Percentiles rank a stretch among this genome's conserved stretches.
These are phyloP conservation scores for Enteromius radiatus DNA, from an alignment of 2,797 vertebrate genomes.

Conservation along the genomic window DNA sequence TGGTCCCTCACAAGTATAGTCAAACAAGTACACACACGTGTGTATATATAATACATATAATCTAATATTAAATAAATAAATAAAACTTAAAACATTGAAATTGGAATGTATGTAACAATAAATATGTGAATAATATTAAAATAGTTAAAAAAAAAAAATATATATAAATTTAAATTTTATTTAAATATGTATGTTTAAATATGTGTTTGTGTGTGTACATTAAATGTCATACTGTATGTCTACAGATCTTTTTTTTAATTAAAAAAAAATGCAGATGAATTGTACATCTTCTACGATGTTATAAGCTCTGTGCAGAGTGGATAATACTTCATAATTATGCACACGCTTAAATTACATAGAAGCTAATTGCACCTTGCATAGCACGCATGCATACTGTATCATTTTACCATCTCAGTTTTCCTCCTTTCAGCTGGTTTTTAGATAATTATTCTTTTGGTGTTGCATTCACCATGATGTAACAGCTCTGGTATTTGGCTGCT, in stretches of 20 bases:
- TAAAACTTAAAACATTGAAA: not conserved
- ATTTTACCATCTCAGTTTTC: not conserved
- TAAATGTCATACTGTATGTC: not conserved
- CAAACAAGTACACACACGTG: too few relatives aligned
- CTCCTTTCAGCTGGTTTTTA: not conserved
- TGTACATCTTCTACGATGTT: not conserved
- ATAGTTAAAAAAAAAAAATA: too few relatives aligned
- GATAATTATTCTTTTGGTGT: not conserved
- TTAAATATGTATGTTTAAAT: too few relatives aligned
- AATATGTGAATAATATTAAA: too few relatives aligned
- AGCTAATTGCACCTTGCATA: not conserved
- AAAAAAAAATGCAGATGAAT: not conserved
- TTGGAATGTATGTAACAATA: too few relatives aligned
- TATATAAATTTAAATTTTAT: too few relatives aligned
- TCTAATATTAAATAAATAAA: not conserved
- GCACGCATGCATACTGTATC: not conserved
- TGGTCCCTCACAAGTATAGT: too few relatives aligned
- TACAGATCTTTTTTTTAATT: not conserved
- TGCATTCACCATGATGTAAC: constrained; percentile 9
- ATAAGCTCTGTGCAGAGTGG: not conserved
- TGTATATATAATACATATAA: not conserved
- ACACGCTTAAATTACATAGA: constrained; percentile 1
- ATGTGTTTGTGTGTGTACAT: too few relatives aligned
- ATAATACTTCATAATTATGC: constrained; percentile 5
- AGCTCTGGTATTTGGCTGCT: constrained; percentile 1